Base-by-base conservation (phyloP, 2,888 invertebrate genomes). In the Leptopterna dolabrata region DNA sequence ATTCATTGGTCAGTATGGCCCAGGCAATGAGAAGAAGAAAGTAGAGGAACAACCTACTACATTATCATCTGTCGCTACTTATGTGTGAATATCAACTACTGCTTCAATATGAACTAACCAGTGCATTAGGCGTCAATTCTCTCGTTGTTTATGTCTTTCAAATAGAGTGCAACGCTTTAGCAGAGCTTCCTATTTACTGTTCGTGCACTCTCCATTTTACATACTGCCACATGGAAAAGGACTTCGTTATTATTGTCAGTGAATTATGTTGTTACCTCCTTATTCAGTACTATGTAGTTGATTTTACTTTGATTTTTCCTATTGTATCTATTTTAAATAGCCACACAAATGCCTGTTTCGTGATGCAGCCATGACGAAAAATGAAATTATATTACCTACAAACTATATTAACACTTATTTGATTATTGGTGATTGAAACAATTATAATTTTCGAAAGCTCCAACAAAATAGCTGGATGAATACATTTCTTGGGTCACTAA, bases 1-100 rank as follows among this genome's bases (percentile, higher is more conserved):
- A 89, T 98, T 98, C 93, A 98, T 98, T 92, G 98, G 98, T 78
- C 98, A 98, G 93, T 98, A 98, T 93, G 98, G 98, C 91, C 96
- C 96, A 88, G 96, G 95, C 90, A 89, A 90, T 87, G 90, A 89
- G 71, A 90, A 90, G 86, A 89, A 90, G 81, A 90, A 90, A 88
- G 87, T 88, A 43, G 89, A 89, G 76, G 89, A 89, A 45, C 89
- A 89, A 71, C 89, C 90, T 43, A 91, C 92, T 81, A 63, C 63
- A 24, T 92, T 92, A 47, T 92, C 93, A 81, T 93, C 93, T 81
- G 92, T 93, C 90, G 93, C 93, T 87, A 93, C 93, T 51, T 93
- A 93, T 90, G 93, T 93, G 88, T 93, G 91, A 90, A 89, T 85
- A 82, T 85, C 55, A 76, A 73, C 45, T 87, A 82, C 84, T 71